Evolutionary conservation across 2,888 invertebrate genomes (phyloP), one percentile per base, ranked within the genome.

Genomic region (Cheilosia urbana): DNA sequence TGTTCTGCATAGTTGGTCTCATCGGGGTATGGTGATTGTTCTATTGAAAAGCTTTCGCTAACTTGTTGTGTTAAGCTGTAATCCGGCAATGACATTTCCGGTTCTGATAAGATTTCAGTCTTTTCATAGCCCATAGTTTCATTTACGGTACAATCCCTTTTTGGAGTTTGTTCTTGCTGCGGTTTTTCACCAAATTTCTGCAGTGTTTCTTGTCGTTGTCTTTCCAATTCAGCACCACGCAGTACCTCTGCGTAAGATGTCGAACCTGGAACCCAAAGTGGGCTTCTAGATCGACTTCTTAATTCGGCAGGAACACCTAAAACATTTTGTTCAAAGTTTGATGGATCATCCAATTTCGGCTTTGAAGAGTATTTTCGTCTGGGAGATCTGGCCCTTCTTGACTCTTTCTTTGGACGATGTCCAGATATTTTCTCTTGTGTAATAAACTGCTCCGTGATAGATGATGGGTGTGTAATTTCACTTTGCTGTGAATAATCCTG

Each of bases 171-270:
- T 11, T 65, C 24, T 68, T 30, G 49, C 2, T 79, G 65, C 15
- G 40, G 83, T 19, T 87, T 83, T 82, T 84, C 57, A 24, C 34
- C 51, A 1, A 72, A 42, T 58, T 73, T 37, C n/a, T 78, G 49
- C 30, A 63, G 40, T 73, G 69, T 69, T 47, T 63, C 57, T 62
- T 76, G 80, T 58, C 89, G 88, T 30, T 90, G 76, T 5, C 90
- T 89, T 69, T 91, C 91, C 19, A 92, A 66, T 87, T 92, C 92
- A 89, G 93, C 91, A 9, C 96, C 96, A 88, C 95, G 94, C 82
- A 97, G 93, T 87, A 97, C 95, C 92, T 96, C 96, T 60, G 97
- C 96, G 91, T 97, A 97, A 58, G 96, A 95, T 60, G 96, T 94
- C 27, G 95, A 95, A 37, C 96, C 96, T 3, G 95, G 95, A 53